Evolutionary conservation across 1,140 invertebrate genomes (phyloP).

Genomic region (Drepana arcuata): DNA sequence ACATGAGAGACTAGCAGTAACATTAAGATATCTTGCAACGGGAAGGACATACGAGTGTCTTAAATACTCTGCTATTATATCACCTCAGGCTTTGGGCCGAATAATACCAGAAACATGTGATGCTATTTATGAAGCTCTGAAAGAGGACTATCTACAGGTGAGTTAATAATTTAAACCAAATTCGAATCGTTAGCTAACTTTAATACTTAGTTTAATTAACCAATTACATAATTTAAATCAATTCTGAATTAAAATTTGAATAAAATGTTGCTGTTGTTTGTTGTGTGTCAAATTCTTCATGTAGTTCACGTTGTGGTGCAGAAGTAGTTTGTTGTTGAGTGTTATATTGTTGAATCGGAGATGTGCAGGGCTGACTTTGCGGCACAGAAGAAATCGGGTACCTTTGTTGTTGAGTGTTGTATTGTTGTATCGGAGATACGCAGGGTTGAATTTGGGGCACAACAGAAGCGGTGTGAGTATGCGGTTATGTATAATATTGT

Average conservation of each 20-base stretch:
- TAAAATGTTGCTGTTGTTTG: not conserved
- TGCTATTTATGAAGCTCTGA: constrained; percentile 19
- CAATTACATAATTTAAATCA: not conserved
- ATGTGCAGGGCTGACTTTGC: not conserved
- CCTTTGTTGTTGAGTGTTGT: not conserved
- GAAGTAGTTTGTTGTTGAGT: not conserved
- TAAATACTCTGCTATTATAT: constrained; percentile 47
- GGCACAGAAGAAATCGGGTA: not conserved
- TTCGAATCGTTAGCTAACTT: constrained; percentile 1
- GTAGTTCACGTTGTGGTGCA: not conserved
- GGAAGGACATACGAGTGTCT: constrained; percentile 21
- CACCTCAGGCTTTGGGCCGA: constrained; percentile 33
- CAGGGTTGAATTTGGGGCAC: not conserved
- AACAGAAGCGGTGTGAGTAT: constrained; percentile 1
- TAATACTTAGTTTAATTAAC: not conserved
- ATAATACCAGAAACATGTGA: constrained; percentile 45
- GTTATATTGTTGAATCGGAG: not conserved
- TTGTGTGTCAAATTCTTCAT: not conserved
- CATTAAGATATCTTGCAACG: constrained; percentile 26
- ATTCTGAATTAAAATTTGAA: not conserved
- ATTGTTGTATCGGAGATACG: not conserved
- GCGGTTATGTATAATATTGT: constrained; percentile 1
- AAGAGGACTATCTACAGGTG: constrained; percentile 11
- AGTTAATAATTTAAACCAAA: constrained; percentile 5
- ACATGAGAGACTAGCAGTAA: constrained; percentile 23